Evolutionary conservation across 2,113 vertebrate species (phyloP).

Genomic region (Geococcyx californianus): DNA sequence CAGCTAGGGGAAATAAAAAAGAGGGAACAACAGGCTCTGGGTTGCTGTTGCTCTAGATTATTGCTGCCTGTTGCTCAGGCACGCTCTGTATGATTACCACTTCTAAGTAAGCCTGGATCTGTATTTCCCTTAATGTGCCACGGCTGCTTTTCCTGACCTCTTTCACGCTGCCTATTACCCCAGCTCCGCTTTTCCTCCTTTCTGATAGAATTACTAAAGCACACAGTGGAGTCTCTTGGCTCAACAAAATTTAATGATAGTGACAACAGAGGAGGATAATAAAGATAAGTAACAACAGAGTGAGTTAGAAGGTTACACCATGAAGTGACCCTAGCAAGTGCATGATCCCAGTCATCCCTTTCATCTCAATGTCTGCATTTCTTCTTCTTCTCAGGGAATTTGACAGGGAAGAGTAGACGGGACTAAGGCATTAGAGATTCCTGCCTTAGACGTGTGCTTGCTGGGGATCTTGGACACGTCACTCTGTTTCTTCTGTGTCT

Average conservation of each 20-base stretch:
- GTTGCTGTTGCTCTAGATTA: background rate
- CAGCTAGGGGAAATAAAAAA: background rate
- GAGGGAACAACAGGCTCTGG: background rate
- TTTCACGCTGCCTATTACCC: slow-evolving; percentile 40
- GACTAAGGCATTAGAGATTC: background rate
- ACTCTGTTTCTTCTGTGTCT: background rate
- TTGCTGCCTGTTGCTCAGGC: background rate
- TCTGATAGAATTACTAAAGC: slow-evolving; percentile 63
- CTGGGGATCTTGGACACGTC: background rate
- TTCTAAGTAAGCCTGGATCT: background rate
- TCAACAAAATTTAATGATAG: slow-evolving; percentile 66
- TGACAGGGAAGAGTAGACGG: background rate
- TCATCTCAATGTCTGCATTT: background rate
- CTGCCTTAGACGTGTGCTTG: background rate
- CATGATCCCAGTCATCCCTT: background rate
- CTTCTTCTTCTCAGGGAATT: background rate
- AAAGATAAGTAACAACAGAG: slow-evolving; percentile 57
- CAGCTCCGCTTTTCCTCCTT: slow-evolving; percentile 29
- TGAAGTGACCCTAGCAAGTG: background rate
- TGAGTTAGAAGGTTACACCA: slow-evolving; percentile 17
- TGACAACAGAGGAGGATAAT: slow-evolving; percentile 61
- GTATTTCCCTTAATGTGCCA: slow-evolving; percentile 45
- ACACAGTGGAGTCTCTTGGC: slow-evolving; percentile 51
- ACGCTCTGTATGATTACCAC: background rate
- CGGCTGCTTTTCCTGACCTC: slow-evolving; percentile 61